Base-by-base conservation (phyloP, 64 coral and sea anemone genomes). In the Montipora efflorescens region DNA sequence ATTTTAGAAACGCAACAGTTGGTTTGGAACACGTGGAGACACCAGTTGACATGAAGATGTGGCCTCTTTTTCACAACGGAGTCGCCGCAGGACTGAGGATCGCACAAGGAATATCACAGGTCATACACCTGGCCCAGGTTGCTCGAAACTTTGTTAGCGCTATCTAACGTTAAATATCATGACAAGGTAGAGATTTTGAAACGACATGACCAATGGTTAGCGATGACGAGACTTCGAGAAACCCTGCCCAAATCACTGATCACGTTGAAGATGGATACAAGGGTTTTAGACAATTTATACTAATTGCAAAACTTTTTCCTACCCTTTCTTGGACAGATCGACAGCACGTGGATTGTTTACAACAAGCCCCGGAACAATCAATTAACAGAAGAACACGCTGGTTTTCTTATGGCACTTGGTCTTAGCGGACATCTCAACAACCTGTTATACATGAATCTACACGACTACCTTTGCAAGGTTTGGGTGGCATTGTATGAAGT, bases 261-360 rank as follows among this genome's bases (percentile, higher is more conserved):
- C 28, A 36, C 28, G 1, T 36, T 36, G 28, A 36, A 36, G 28
- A 57, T 57, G 5, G 6, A 57, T 57, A 4, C 53, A 8, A 8
- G 53, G 53, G 10, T 57, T 6, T 57, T 57, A 57, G 0, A 57
- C 53, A 57, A 11, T 57, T 11, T 57, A 8, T 57, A 57, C 10
- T 57, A 8, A 11, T 57, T 57, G 5, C 1, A 57, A 36, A 36
- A 8, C 10, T 57, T 57, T 57, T 64, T 64, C 10, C 4, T 14
- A 64, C 13, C 6, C 5, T 51, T 62, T 80, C 50, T 67, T 79
- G 20, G 11, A 23, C 69, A 99, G 98, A 94, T 99, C 15, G 98
- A 99, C 80, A 99, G 98, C 78, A 95, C 98, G 16, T 99, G 98
- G 98, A 99, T 99, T 28, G 98, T 99, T 28, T 99, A 99, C 75